Base-by-base conservation (phyloP, 2,113 vertebrate genomes). In the Sapayoa aenigma region DNA sequence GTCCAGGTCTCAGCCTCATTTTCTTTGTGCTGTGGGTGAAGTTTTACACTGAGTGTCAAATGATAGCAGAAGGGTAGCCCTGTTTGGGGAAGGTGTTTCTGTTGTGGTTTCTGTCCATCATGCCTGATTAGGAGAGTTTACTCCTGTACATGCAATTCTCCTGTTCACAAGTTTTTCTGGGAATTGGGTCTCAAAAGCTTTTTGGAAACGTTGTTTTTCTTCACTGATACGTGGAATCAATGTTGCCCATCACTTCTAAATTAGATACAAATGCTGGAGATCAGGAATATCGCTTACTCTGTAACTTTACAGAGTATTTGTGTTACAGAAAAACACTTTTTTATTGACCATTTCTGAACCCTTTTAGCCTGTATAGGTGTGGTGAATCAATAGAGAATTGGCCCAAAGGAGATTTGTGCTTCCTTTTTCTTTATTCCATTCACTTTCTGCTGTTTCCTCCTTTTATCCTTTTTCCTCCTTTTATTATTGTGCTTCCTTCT, bases 71-170 rank as follows among this genome's bases (percentile, higher is more conserved):
- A 53, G 24, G 15, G 19, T 39, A 41, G 24, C 4, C 4, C 24
- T 58, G 20, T n/a, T 66, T 68, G 55, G 41, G 30, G 37, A 27
- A n/a, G 31, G 5, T 65, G 9, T 76, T 96, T 65, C 37, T 90
- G 17, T 7, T 71, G 25, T 68, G 39, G 7, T 13, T 92, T 68
- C 30, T 91, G 37, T 60, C 59, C 13, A 3, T 55, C 9, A 5
- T 24, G 44, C 20, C 25, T 27, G 1, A 33, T 42, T 37, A 35
- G 53, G 49, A 90, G 62, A 8, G 11, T 20, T 88, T 55, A 42
- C 46, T 25, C 11, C 0, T 0, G 6, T 58, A 15, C 0, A 0
- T 75, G 49, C 35, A 76, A 0, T 24, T 65, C 31, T 77, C 0
- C 0, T 81, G 39, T 59, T 93, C 39, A 33, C 23, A 42, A 18